Evolutionary conservation across 2,797 vertebrate genomes (phyloP).

Genomic region (Chrosomus eos): DNA sequence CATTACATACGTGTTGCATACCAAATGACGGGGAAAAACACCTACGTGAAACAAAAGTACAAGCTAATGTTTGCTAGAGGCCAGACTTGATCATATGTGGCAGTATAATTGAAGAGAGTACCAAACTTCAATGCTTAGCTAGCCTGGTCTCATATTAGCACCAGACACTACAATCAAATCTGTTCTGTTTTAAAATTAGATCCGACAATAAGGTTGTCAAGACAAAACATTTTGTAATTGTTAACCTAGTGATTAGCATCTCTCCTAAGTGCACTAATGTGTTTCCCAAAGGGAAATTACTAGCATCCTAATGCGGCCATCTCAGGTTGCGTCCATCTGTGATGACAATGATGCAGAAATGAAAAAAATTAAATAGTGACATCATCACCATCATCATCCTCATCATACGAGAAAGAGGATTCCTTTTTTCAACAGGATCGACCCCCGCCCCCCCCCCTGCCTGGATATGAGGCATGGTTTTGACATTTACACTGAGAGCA

Average conservation of each 20-base stretch:
- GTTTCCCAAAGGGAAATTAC: conserved; percentile 10
- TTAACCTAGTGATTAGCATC: conserved; percentile 14
- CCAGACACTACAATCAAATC: background rate
- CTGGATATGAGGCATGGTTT: conserved; percentile 10
- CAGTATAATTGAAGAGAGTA: background rate
- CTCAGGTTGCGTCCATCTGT: conserved; percentile 44
- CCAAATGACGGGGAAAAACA: background rate
- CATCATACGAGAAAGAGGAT: conserved; percentile 53
- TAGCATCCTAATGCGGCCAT: background rate
- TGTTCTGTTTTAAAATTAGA: conserved; percentile 20
- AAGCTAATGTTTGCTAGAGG: background rate
- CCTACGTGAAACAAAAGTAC: background rate
- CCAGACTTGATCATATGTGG: background rate
- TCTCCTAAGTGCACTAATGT: conserved; percentile 8
- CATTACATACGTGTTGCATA: background rate
- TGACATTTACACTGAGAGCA: conserved; percentile 41
- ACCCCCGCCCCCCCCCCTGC: background rate
- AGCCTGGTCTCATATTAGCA: background rate
- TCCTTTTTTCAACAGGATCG: conserved; percentile 64
- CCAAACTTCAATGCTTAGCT: background rate
- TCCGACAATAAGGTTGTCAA: conserved; percentile 3
- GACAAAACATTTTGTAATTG: conserved; percentile 13
- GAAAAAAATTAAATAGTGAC: conserved; percentile 69
- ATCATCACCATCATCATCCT: conserved; percentile 64
- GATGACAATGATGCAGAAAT: conserved; percentile 61